These are phyloP conservation scores for Bettongia penicillata DNA, from an alignment of 2,113 vertebrate species.

Conservation along the genomic window DNA sequence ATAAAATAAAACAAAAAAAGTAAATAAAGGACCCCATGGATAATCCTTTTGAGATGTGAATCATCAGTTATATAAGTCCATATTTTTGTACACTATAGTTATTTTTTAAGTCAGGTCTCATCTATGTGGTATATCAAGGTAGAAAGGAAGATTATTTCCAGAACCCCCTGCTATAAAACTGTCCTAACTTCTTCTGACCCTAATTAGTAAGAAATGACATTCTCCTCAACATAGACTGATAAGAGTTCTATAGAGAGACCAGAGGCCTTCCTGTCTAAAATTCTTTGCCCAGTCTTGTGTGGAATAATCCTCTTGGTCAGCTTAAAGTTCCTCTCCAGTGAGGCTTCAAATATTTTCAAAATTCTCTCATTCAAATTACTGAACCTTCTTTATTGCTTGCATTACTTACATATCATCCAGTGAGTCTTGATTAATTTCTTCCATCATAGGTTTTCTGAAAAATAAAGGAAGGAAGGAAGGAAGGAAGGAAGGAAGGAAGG, in stretches of 20 bases:
- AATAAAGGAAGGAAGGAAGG: too few species aligned
- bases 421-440: conserved; percentile 17
- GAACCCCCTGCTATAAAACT: neutral
- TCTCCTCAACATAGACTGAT: conserved; percentile 4
- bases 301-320: neutral
- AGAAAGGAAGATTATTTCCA: neutral
- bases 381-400: neutral
- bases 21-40: neutral
- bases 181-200: neutral
- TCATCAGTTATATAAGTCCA: neutral
- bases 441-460: conserved; percentile 53
- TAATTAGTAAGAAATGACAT: neutral
- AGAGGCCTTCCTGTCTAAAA: conserved; percentile 1
- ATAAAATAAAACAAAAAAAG: neutral
- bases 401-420: conserved; percentile 47
- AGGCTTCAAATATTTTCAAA: neutral
- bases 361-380: neutral
- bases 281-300: neutral
- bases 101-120: neutral
- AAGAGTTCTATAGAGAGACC: neutral
- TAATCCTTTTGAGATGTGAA: neutral
- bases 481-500: too few species aligned
- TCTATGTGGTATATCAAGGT: neutral
- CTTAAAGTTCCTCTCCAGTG: neutral
- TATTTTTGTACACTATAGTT: neutral